Percentiles rank a stretch among this genome's conserved stretches.
Conservation (phyloP, 92 coral and sea anemone genomes). For the Galaxea fascicularis region DNA sequence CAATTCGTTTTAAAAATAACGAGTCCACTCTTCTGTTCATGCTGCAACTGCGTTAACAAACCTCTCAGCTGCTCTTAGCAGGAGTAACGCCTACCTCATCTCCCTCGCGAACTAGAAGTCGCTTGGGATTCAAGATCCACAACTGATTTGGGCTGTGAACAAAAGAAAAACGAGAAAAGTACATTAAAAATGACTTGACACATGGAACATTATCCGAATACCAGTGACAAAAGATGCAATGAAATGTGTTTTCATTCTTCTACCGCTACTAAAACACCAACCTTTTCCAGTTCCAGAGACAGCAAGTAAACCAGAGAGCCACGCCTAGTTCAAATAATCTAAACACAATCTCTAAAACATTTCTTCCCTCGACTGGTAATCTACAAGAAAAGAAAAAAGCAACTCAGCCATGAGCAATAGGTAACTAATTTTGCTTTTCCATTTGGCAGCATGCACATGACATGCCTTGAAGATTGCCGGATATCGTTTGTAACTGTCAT, state of each 20-base stretch:
- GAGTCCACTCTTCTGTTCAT: no score
- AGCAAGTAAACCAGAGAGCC: slow-evolving; percentile 97
- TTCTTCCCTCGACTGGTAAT: slow-evolving; percentile 72
- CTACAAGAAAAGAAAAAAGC: neutral
- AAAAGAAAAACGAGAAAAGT: neutral
- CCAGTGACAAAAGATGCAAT: neutral
- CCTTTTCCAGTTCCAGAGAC: slow-evolving; percentile 98
- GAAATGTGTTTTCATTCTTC: neutral
- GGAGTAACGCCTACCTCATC: slow-evolving; percentile 35
- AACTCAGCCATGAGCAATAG: neutral
- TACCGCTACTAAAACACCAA: neutral
- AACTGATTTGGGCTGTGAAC: slow-evolving; percentile 84
- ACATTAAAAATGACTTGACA: neutral
- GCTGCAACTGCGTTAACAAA: no score
- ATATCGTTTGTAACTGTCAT: no score
- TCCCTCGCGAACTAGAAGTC: slow-evolving; percentile 66
- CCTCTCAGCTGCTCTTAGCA: no score
- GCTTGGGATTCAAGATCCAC: slow-evolving; percentile 94
- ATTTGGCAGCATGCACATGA: no score
- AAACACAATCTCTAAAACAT: slow-evolving; percentile 84
- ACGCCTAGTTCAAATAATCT: slow-evolving; percentile 93
- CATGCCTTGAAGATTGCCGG: no score
- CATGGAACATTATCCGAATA: neutral
- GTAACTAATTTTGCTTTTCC: no score
- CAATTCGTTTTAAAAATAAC: no score